These are phyloP conservation scores for Girardia tigrina DNA, from an alignment of 2,888 invertebrate genomes.

Conservation along the genomic window DNA sequence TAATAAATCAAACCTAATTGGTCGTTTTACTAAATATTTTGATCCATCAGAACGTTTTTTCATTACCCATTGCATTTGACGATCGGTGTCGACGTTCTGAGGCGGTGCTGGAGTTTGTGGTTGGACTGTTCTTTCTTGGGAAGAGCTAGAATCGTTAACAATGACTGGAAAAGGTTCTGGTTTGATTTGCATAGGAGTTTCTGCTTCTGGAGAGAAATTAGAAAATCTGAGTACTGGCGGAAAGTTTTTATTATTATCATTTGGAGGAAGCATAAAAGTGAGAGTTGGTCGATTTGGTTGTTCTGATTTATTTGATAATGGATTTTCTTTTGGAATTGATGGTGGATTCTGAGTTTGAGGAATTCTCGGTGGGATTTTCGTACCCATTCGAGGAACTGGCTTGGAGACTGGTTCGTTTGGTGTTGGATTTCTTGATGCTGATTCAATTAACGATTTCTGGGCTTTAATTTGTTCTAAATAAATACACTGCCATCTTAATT, in stretches of 20 bases:
- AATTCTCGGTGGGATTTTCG: not conserved
- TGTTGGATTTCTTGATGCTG: not conserved
- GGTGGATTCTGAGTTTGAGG: not conserved
- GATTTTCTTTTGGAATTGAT: not conserved
- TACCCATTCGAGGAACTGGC: not conserved
- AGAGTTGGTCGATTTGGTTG: not conserved
- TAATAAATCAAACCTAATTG: conserved; percentile 4
- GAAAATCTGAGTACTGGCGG: not conserved
- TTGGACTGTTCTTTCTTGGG: conserved; percentile 1
- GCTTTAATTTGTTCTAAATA: conserved; percentile 19
- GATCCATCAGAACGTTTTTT: conserved; percentile 8
- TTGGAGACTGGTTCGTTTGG: not conserved
- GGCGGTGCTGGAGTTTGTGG: not conserved
- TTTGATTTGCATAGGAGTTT: not conserved
- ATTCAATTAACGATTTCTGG: not conserved
- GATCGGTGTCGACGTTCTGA: not conserved
- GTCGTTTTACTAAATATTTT: conserved; percentile 16
- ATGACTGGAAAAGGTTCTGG: not conserved
- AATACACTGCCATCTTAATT: conserved; percentile 15
- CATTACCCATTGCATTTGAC: conserved; percentile 14
- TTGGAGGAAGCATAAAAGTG: conserved; percentile 17
- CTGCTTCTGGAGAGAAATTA: not conserved
- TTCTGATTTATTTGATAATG: not conserved
- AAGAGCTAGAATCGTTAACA: not conserved
- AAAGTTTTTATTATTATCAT: not conserved